These are phyloP conservation scores for Cercopithecus hamlyni DNA, from an alignment of 2,797 vertebrate genomes.

Conservation along the genomic window DNA sequence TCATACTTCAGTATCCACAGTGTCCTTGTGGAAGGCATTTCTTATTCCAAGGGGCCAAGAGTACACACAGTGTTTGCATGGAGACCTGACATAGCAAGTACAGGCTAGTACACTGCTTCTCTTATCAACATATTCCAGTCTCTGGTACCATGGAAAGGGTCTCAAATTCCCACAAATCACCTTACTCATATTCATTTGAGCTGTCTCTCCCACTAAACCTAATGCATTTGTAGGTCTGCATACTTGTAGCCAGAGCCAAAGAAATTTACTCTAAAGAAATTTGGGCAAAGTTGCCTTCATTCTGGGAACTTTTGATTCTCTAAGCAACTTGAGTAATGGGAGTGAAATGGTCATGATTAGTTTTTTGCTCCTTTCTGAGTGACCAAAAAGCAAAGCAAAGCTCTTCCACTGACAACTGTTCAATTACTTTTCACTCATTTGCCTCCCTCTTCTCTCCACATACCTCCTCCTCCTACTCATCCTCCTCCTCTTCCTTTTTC, in stretches of 20 bases:
- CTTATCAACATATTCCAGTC: rapidly evolving
- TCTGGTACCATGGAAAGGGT: rapidly evolving
- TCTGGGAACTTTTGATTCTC: rapidly evolving
- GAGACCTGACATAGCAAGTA: not conserved
- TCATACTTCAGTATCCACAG: too few relatives aligned
- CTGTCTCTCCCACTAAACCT: not conserved
- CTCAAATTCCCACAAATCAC: rapidly evolving
- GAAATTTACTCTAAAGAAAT: too few relatives aligned
- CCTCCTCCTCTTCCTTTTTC: not conserved
- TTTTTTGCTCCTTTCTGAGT: too few relatives aligned
- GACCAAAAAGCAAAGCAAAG: not conserved
- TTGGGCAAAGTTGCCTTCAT: rapidly evolving
- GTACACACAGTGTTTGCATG: rapidly evolving
- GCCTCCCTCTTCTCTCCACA: rapidly evolving
- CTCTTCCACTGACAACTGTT: rapidly evolving
- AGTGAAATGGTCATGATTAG: not conserved
- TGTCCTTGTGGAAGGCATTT: not conserved
- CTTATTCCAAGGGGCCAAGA: not conserved
- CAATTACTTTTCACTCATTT: rapidly evolving
- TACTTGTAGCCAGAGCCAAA: rapidly evolving
- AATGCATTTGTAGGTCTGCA: too few relatives aligned
- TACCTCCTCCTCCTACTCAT: not conserved
- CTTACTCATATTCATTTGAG: too few relatives aligned
- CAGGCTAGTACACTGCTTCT: not conserved
- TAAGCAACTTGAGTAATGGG: too few relatives aligned